These are phyloP conservation scores for Chesias legatella DNA, from an alignment of 2,888 invertebrate species.

Conservation along the genomic window DNA sequence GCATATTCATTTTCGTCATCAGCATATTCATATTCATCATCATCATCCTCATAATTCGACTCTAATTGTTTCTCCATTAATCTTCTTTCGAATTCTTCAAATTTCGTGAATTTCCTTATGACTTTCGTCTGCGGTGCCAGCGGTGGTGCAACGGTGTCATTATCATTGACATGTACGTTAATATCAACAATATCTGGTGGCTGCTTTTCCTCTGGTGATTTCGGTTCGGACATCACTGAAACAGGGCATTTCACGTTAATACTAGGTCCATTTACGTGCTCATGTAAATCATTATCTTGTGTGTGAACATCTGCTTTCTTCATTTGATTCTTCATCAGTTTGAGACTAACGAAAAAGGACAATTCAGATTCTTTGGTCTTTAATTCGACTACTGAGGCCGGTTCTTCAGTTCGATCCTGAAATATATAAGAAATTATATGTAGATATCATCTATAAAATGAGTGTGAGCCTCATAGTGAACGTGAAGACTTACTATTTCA, in stretches of 20 bases:
- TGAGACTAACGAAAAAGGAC: slow-evolving; percentile 16
- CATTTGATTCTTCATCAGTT: slow-evolving; percentile 5
- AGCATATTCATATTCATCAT: slow-evolving; percentile 24
- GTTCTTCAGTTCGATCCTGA: slow-evolving; percentile 7
- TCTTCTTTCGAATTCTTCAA: slow-evolving; percentile 20
- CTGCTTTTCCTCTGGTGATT: neutral
- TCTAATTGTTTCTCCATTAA: slow-evolving; percentile 6
- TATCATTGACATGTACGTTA: slow-evolving; percentile 9
- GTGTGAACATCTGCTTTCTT: neutral
- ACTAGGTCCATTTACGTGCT: neutral
- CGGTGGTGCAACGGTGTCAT: neutral
- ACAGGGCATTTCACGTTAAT: neutral
- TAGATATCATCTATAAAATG: too few species aligned
- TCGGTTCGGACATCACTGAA: neutral
- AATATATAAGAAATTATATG: slow-evolving; percentile 7
- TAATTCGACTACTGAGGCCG: neutral
- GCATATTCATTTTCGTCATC: slow-evolving; percentile 28
- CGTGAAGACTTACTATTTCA: slow-evolving; percentile 7
- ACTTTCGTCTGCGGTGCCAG: slow-evolving; percentile 5
- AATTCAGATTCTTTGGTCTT: neutral
- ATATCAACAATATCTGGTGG: neutral
- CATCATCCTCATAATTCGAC: slow-evolving; percentile 17
- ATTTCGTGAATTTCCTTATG: slow-evolving; percentile 16
- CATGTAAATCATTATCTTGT: neutral
- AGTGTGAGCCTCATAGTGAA: too few species aligned